phyloP scores from a whole-genome alignment of 2,113 vertebrate species.

The Pteronura brasiliensis region DNA sequence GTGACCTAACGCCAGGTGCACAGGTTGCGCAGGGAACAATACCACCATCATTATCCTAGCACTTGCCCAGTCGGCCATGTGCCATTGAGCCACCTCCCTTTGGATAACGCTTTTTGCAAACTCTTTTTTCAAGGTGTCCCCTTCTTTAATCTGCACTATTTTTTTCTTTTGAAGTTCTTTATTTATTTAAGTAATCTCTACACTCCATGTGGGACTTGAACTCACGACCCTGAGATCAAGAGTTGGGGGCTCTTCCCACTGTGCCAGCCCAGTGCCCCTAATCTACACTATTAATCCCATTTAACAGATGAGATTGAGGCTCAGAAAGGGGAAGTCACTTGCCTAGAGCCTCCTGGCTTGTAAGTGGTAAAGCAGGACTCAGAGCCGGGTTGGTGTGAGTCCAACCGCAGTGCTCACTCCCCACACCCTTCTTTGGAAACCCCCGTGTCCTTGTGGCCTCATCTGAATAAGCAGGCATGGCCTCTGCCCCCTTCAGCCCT shows the following conservation, averaged over 20 bases:
- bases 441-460: accelerated
- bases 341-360: background rate
- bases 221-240: background rate
- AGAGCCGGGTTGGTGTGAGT: background rate
- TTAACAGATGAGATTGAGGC: background rate
- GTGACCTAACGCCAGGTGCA: background rate
- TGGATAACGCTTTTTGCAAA: background rate
- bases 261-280: background rate
- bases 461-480: background rate
- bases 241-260: background rate
- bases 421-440: background rate
- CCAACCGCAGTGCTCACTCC: background rate
- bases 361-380: background rate
- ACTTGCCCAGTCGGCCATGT: background rate
- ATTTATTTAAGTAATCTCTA: background rate
- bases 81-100: accelerated
- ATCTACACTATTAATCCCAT: too few species aligned
- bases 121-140: background rate
- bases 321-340: background rate
- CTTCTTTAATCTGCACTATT: background rate
- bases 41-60: accelerated
- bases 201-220: background rate
- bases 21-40: background rate
- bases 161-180: background rate
- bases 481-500: background rate